A percentile compares a stretch with the other conserved stretches of the same genome.
Evolutionary conservation across 2,888 invertebrate genomes (phyloP).

Genomic region (Sarcophaga rosellei): DNA sequence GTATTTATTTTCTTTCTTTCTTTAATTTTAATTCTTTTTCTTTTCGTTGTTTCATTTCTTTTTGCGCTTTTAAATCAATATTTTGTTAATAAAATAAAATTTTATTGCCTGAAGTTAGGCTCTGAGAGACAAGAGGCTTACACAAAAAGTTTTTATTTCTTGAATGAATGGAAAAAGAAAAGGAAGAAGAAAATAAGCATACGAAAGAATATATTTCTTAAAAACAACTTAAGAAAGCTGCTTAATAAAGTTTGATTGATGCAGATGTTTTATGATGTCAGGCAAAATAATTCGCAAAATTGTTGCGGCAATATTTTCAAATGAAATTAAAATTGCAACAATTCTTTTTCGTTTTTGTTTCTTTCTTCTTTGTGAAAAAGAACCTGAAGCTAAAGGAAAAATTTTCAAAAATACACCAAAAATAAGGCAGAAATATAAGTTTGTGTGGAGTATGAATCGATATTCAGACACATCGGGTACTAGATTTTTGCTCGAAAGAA

Average conservation of each 20-base stretch:
- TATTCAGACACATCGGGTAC: no score
- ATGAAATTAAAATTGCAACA: background rate
- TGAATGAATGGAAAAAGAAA: no score
- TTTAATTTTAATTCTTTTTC: background rate
- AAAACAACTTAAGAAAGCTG: background rate
- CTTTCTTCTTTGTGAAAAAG: no score
- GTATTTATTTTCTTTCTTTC: background rate
- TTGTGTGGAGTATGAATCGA: no score
- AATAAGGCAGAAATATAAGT: no score
- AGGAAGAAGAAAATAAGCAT: no score
- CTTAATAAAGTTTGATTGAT: background rate
- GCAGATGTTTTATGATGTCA: background rate
- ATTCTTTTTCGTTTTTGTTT: background rate
- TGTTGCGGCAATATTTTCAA: background rate
- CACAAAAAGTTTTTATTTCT: constrained; percentile 1
- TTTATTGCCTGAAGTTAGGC: constrained; percentile 29
- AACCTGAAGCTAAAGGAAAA: no score
- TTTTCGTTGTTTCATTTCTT: background rate
- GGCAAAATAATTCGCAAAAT: background rate
- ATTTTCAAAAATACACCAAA: no score
- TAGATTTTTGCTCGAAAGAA: no score
- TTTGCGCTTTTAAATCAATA: constrained; percentile 43
- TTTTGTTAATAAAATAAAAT: constrained; percentile 58
- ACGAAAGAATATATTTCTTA: background rate
- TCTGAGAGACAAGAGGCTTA: background rate